A percentile compares a stretch with the other conserved stretches of the same genome.
These are phyloP conservation scores for Acromyrmex heyeri DNA, from an alignment of 1,140 invertebrate genomes.

Conservation along the genomic window DNA sequence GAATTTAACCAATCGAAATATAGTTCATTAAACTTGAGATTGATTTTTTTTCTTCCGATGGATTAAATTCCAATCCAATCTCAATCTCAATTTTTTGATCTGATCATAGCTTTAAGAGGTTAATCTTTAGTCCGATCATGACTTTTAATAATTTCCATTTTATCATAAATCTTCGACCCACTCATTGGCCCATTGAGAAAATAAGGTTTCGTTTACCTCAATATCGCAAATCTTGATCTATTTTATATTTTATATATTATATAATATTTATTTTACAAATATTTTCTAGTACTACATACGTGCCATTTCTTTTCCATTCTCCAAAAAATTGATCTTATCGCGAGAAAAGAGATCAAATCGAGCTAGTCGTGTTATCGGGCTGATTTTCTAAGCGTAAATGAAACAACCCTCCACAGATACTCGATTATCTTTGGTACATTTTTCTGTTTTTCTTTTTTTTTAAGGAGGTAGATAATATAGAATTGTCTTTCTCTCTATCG, in stretches of 20 bases:
- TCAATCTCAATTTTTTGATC: no score
- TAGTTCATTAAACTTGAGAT: no score
- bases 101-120: no score
- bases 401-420: constrained; percentile 27
- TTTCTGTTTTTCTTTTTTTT: background rate
- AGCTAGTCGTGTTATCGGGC: background rate
- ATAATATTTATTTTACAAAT: background rate
- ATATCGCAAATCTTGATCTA: background rate
- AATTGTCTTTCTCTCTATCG: constrained; percentile 29
- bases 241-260: background rate
- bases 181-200: background rate
- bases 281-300: background rate
- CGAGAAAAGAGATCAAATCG: constrained; percentile 25
- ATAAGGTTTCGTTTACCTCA: background rate
- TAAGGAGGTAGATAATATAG: constrained; percentile 67
- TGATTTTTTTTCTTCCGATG: no score
- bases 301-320: background rate
- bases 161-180: background rate
- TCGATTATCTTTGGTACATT: constrained; percentile 52
- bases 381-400: background rate
- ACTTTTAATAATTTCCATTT: background rate
- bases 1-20: no score
- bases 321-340: background rate
- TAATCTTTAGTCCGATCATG: no score
- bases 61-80: no score